phyloP scores from a whole-genome alignment of 2,113 vertebrate genomes.

The Globicephala melas region DNA sequence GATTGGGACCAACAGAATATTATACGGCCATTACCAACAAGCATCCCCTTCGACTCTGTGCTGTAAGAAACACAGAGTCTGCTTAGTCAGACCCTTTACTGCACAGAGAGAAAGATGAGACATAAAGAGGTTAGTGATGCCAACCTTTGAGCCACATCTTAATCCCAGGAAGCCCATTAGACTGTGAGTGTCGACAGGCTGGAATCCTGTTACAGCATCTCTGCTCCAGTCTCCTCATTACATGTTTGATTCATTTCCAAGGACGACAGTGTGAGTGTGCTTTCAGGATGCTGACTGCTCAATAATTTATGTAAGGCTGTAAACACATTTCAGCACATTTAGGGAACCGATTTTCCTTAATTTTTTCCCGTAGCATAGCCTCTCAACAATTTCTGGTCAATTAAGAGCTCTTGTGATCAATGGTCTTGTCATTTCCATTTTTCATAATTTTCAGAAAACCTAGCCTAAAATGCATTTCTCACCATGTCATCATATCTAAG shows the following conservation, averaged over 20 bases:
- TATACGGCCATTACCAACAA: neutral
- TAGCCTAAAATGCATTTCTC: neutral
- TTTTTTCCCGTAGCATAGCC: neutral
- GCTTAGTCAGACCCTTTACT: conserved; percentile 35
- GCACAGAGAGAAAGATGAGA: conserved; percentile 46
- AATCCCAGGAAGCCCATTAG: conserved; percentile 54
- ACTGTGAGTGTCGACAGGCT: conserved; percentile 41
- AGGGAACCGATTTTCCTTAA: conserved; percentile 51
- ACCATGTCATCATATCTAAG: neutral
- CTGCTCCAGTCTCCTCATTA: conserved; percentile 23
- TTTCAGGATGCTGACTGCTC: conserved; percentile 59
- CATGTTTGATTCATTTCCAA: conserved; percentile 63
- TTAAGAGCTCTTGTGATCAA: conserved; percentile 44
- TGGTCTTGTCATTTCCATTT: neutral
- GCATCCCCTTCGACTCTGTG: neutral
- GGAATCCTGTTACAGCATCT: conserved; percentile 35
- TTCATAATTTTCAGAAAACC: conserved; percentile 41
- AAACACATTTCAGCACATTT: conserved; percentile 54
- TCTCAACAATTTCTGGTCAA: conserved; percentile 50
- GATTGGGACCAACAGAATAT: conserved; percentile 33
- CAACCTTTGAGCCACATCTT: conserved; percentile 43
- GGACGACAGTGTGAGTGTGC: conserved; percentile 46
- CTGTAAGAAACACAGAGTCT: neutral
- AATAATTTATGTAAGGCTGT: conserved; percentile 54
- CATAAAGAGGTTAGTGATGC: conserved; percentile 34